Evolutionary conservation across 23 tunicate genomes (phyloP).

Genomic region (Phallusia fumigata): DNA sequence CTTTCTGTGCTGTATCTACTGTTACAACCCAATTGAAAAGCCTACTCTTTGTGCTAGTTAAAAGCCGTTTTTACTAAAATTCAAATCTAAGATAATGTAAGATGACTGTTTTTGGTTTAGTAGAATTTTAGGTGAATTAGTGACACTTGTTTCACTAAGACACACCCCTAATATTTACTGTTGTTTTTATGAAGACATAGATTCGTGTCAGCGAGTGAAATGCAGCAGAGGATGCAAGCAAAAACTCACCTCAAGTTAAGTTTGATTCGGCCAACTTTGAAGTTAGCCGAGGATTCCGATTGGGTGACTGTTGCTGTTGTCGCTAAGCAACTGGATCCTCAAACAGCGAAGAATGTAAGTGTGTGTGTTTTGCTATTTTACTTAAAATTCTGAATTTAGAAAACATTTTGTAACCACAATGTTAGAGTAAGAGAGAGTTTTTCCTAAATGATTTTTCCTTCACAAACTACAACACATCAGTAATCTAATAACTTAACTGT

Average conservation of each 20-base stretch:
- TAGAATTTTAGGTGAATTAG: not conserved
- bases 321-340: constrained; percentile 78
- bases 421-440: too few relatives aligned
- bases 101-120: too few relatives aligned
- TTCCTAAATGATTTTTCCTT: too few relatives aligned
- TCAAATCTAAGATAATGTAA: too few relatives aligned
- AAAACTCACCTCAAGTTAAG: constrained; percentile 45
- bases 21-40: too few relatives aligned
- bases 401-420: too few relatives aligned
- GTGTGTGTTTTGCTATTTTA: too few relatives aligned
- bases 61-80: too few relatives aligned
- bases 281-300: constrained; percentile 53
- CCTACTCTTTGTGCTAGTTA: too few relatives aligned
- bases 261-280: constrained; percentile 53
- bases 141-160: not conserved
- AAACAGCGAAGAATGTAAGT: constrained; percentile 80
- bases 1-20: too few relatives aligned
- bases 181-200: constrained; percentile 34
- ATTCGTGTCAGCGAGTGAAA: constrained; percentile 36
- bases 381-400: too few relatives aligned
- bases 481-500: not conserved
- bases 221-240: constrained; percentile 74
- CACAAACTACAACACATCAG: too few relatives aligned
- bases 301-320: constrained; percentile 93
- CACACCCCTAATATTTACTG: not conserved